Evolutionary conservation across 2,888 invertebrate species (phyloP), one percentile per base, ranked within the genome.

Genomic region (Eilema sororculum): DNA sequence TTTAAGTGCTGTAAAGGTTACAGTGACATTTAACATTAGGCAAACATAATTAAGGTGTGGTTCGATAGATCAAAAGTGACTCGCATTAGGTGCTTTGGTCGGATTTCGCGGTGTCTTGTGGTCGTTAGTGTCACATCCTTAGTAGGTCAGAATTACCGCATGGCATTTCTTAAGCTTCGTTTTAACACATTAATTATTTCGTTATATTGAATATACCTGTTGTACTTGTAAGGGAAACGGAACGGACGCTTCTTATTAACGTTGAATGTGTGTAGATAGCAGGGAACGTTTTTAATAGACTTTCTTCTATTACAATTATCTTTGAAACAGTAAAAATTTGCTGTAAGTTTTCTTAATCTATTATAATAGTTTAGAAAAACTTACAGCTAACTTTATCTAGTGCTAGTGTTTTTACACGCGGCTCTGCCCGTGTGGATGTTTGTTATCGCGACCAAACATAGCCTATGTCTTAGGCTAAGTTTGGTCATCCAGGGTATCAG

Each of bases 11-110:
- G 0, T 57, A 24, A 64, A 65, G 30, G 57, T 16, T 37, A 65
- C 37, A 5, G 30, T 37, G 57, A 37, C 33, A 57, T 37, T 37
- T 37, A 24, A 20, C 20, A 24, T 57, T 37, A 25, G 33, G 24
- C 10, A 4, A 65, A 57, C 22, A 57, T 57, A 65, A 13, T 66
- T 64, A 64, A 64, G 64, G 64, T 30, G 64, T 52, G 52, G 57
- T 30, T 30, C 52, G 28, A 64, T 64, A 46, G n/a, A 28, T 52
- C 13, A 46, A 25, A 30, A 28, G 20, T 28, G 64, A n/a, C 46
- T 20, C 4, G 20, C 41, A 63, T 22, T 63, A 65, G 22, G 16
- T 37, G 3, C 2, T 10, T 13, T 24, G 65, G 24, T 65, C 33
- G 16, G 22, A 65, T 65, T 20, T 65, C 33, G 33, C 9, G 57